Evolutionary conservation across 2,797 vertebrate species (phyloP).

Genomic region (Austrolebias charrua): DNA sequence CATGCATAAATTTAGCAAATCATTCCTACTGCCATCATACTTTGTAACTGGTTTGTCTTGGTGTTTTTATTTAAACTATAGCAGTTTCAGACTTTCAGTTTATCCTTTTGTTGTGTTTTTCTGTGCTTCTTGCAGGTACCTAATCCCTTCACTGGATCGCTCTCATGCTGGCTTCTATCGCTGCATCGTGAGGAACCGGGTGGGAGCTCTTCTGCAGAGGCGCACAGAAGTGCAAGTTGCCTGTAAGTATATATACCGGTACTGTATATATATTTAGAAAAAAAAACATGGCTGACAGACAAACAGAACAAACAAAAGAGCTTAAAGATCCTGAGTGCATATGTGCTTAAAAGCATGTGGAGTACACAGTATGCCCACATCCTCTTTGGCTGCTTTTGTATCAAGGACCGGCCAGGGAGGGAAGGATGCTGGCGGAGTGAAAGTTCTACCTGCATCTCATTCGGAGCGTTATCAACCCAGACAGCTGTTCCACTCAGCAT

Average conservation of each 20-base stretch:
- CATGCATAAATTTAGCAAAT: slow-evolving; percentile 19
- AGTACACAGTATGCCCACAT: slow-evolving; percentile 41
- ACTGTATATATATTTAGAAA: too few species aligned
- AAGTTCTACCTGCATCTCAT: slow-evolving; percentile 67
- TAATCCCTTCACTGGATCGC: slow-evolving; percentile 94
- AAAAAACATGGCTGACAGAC: slow-evolving; percentile 10
- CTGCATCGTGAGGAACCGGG: slow-evolving; percentile 94
- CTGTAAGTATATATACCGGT: slow-evolving; percentile 90
- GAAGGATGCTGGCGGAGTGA: slow-evolving; percentile 66
- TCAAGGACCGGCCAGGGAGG: slow-evolving; percentile 56
- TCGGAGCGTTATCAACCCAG: slow-evolving; percentile 54
- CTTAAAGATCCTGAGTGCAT: slow-evolving; percentile 14
- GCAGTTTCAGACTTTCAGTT: slow-evolving; percentile 22
- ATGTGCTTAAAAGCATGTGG: slow-evolving; percentile 32
- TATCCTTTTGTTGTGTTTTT: slow-evolving; percentile 29
- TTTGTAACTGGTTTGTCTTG: slow-evolving; percentile 25
- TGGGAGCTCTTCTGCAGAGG: slow-evolving; percentile 93
- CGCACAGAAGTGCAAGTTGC: slow-evolving; percentile 96
- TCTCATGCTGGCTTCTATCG: slow-evolving; percentile 95
- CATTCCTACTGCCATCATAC: slow-evolving; percentile 23
- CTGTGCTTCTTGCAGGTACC: slow-evolving; percentile 81
- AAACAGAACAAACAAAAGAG: slow-evolving; percentile 26
- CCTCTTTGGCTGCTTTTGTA: slow-evolving; percentile 59
- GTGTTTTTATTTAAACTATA: slow-evolving; percentile 6
- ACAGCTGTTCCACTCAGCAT: slow-evolving; percentile 73